Evolutionary conservation across 2,888 invertebrate species (phyloP).

Genomic region (Acanthacorydalis orientalis): DNA sequence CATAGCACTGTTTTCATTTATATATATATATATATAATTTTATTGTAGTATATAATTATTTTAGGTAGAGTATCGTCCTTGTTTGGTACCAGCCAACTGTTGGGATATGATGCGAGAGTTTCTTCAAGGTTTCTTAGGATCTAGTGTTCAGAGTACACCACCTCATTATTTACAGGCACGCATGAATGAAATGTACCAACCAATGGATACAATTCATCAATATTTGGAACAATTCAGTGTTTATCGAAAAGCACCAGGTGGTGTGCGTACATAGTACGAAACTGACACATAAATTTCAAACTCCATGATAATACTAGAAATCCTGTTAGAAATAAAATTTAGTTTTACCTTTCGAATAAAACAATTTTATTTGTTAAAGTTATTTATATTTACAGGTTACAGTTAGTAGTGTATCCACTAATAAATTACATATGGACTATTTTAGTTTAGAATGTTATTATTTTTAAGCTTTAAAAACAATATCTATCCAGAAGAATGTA

Average conservation of each 20-base stretch:
- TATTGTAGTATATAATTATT: constrained; percentile 24
- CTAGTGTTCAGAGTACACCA: constrained; percentile 51
- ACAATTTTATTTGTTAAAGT: too few species aligned
- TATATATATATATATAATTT: too few species aligned
- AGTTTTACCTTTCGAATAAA: too few species aligned
- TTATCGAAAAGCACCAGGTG: constrained; percentile 57
- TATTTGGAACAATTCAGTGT: constrained; percentile 87
- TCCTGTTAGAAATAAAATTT: too few species aligned
- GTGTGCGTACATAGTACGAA: neutral
- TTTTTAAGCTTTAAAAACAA: too few species aligned
- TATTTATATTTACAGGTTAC: too few species aligned
- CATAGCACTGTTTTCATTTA: too few species aligned
- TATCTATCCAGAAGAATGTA: too few species aligned
- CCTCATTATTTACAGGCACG: constrained; percentile 55
- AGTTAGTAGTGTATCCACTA: too few species aligned
- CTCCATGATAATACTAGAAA: neutral
- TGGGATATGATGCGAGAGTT: constrained; percentile 88
- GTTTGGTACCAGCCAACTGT: constrained; percentile 71
- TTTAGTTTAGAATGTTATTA: too few species aligned
- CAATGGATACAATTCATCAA: constrained; percentile 84
- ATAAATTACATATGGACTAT: too few species aligned
- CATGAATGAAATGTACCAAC: constrained; percentile 74
- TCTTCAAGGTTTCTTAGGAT: constrained; percentile 76
- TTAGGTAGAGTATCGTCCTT: constrained; percentile 87
- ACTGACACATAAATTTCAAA: too few species aligned